phyloP scores from a whole-genome alignment of 2,888 invertebrate genomes.

The Leptarthrus brevirostris region DNA sequence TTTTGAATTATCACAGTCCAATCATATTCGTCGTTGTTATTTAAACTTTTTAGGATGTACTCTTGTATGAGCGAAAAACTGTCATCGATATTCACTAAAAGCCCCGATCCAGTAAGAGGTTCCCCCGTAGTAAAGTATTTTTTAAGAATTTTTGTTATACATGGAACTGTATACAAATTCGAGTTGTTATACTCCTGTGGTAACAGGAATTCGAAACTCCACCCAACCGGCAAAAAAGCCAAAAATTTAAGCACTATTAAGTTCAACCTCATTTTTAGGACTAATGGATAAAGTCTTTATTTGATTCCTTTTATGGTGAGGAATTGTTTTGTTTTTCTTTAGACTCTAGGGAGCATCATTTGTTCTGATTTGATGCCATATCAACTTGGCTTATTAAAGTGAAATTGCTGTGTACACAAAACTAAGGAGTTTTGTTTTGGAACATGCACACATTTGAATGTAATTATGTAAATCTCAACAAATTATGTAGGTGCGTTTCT shows the following conservation, averaged over 20 bases:
- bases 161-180: constrained; percentile 41
- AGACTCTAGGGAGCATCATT: no score
- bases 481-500: no score
- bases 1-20: constrained; percentile 51
- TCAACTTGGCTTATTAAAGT: no score
- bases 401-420: no score
- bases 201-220: neutral
- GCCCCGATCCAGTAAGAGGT: constrained; percentile 49
- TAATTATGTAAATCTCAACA: no score
- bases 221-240: neutral
- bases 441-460: no score
- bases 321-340: no score
- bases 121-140: constrained; percentile 53
- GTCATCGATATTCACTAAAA: constrained; percentile 41
- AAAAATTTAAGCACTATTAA: neutral
- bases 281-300: no score
- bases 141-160: constrained; percentile 49
- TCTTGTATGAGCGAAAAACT: constrained; percentile 6
- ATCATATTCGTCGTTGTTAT: constrained; percentile 45
- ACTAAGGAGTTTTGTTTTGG: no score
- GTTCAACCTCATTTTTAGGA: neutral
- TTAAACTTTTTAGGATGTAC: neutral
- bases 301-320: no score
- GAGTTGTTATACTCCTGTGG: neutral
- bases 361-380: no score